Conservation (phyloP, 2,888 invertebrate species). For the Andrena haemorrhoa region DNA sequence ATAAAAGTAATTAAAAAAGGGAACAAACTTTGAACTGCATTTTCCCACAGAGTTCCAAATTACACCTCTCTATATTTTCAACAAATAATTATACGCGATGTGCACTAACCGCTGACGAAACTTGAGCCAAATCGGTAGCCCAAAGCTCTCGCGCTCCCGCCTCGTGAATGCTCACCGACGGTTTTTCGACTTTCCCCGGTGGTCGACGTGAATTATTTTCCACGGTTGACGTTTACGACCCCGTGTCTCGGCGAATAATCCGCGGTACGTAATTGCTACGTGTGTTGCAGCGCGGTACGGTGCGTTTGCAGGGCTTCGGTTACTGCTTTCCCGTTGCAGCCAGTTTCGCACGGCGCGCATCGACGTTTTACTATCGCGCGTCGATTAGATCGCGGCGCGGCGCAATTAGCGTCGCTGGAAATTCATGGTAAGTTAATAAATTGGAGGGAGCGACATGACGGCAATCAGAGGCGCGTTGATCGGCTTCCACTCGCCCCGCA, state of each 20-base stretch:
- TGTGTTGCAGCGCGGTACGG: slow-evolving; percentile 20
- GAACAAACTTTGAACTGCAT: no score
- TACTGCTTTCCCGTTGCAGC: slow-evolving; percentile 20
- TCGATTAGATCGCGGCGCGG: neutral
- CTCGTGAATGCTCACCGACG: neutral
- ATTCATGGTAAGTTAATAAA: slow-evolving; percentile 42
- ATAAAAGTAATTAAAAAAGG: no score
- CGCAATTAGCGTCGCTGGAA: slow-evolving; percentile 26
- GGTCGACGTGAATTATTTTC: slow-evolving; percentile 8
- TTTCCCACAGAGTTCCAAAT: no score
- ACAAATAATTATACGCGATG: no score
- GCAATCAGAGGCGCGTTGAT: slow-evolving; percentile 27
- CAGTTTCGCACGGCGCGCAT: neutral
- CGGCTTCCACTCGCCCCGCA: slow-evolving; percentile 3
- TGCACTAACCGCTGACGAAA: neutral
- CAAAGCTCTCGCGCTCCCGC: neutral
- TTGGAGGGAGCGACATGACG: slow-evolving; percentile 6
- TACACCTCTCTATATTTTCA: no score
- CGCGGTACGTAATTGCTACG: slow-evolving; percentile 35
- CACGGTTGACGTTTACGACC: slow-evolving; percentile 31
- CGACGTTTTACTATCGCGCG: slow-evolving; percentile 30
- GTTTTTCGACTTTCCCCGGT: slow-evolving; percentile 20
- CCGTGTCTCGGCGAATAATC: slow-evolving; percentile 11
- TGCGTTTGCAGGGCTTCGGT: slow-evolving; percentile 23
- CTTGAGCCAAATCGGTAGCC: neutral